phyloP scores from a whole-genome alignment of 2,888 invertebrate species.

The Watsonalla binaria region DNA sequence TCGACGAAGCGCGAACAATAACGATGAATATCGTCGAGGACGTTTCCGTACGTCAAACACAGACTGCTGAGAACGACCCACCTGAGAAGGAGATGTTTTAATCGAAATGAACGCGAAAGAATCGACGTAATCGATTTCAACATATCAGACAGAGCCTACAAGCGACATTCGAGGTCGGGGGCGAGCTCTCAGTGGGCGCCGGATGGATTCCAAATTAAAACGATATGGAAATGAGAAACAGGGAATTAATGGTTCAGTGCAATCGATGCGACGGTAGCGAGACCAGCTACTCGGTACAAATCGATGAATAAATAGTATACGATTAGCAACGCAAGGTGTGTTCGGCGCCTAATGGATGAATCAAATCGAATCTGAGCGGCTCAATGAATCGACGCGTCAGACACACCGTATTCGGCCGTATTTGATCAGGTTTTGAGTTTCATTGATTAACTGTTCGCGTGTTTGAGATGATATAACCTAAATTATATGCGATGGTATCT shows the following conservation, averaged over 20 bases:
- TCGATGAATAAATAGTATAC: slow-evolving; percentile 70
- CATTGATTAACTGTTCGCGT: slow-evolving; percentile 47
- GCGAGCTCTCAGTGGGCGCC: slow-evolving; percentile 67
- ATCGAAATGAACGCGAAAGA: slow-evolving; percentile 52
- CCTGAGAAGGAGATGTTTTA: slow-evolving; percentile 52
- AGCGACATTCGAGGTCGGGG: slow-evolving; percentile 63
- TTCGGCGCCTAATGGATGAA: slow-evolving; percentile 56
- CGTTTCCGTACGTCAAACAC: slow-evolving; percentile 59
- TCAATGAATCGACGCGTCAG: slow-evolving; percentile 52
- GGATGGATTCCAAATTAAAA: slow-evolving; percentile 73
- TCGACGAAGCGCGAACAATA: slow-evolving; percentile 66
- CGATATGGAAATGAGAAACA: slow-evolving; percentile 68
- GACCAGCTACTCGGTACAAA: slow-evolving; percentile 66
- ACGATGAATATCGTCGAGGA: slow-evolving; percentile 53
- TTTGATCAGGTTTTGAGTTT: slow-evolving; percentile 45
- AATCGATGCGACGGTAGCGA: slow-evolving; percentile 63
- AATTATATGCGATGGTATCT: slow-evolving; percentile 29
- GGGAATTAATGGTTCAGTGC: slow-evolving; percentile 66
- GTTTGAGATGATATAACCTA: slow-evolving; percentile 32
- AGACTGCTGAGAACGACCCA: slow-evolving; percentile 42
- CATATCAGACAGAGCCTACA: slow-evolving; percentile 56
- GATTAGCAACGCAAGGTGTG: slow-evolving; percentile 63
- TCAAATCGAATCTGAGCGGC: slow-evolving; percentile 48
- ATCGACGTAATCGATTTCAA: slow-evolving; percentile 68
- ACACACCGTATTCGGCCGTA: slow-evolving; percentile 47